Evolutionary conservation across 2,797 vertebrate genomes (phyloP).

Genomic region (Prionace glauca): DNA sequence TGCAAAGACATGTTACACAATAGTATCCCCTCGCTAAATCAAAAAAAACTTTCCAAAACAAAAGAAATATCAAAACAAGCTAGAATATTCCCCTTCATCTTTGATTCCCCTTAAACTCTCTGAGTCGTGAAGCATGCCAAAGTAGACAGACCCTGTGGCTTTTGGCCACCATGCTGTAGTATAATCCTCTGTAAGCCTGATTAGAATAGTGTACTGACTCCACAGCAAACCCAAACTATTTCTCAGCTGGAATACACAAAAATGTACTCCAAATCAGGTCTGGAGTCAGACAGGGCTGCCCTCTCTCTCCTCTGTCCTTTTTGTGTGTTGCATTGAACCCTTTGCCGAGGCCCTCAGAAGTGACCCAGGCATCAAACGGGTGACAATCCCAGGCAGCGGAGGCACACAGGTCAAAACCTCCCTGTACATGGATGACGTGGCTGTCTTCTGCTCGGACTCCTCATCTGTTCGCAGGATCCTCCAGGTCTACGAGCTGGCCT

Average conservation of each 20-base stretch:
- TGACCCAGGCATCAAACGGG: no score
- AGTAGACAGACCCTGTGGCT: neutral
- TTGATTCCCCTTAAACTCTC: neutral
- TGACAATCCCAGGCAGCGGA: no score
- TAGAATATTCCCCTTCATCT: neutral
- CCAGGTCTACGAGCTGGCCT: no score
- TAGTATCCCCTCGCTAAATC: neutral
- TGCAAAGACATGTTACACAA: neutral
- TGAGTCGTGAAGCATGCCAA: neutral
- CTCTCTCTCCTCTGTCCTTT: no score
- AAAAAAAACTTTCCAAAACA: neutral
- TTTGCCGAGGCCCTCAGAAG: no score
- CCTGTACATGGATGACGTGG: no score
- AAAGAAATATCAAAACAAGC: neutral
- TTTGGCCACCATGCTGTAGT: neutral
- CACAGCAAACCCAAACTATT: neutral
- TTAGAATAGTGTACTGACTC: neutral
- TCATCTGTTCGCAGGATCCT: no score
- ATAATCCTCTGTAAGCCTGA: neutral
- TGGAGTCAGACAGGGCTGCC: no score
- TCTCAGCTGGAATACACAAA: neutral
- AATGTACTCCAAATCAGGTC: neutral
- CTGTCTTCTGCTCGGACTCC: no score
- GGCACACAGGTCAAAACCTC: no score
- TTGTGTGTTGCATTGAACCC: no score